These are phyloP conservation scores for Acanthiza pusilla DNA, from an alignment of 2,797 vertebrate species.

Conservation along the genomic window DNA sequence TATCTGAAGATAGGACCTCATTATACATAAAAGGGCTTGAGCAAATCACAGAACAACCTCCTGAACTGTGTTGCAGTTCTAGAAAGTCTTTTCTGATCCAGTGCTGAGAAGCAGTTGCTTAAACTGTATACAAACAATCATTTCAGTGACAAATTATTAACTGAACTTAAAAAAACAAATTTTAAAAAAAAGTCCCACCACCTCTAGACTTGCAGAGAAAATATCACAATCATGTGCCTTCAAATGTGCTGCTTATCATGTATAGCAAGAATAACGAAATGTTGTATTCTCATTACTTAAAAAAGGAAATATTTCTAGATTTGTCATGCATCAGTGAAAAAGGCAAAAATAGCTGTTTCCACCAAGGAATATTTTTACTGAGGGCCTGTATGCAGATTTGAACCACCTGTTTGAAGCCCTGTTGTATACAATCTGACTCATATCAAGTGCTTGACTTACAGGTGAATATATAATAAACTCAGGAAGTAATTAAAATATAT, in stretches of 20 bases:
- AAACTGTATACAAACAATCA: background rate
- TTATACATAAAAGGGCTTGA: background rate
- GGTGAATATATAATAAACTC: background rate
- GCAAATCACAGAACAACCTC: background rate
- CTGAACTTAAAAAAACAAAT: background rate
- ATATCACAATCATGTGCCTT: background rate
- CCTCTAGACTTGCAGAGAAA: background rate
- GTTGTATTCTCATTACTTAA: rapidly evolving
- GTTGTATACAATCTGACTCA: background rate
- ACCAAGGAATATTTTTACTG: background rate
- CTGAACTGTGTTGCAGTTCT: background rate
- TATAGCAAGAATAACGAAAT: background rate
- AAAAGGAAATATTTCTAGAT: background rate
- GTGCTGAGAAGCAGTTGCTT: background rate
- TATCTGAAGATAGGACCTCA: background rate
- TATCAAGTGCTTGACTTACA: background rate
- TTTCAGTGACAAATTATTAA: background rate
- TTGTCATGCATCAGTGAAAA: background rate
- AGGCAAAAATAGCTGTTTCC: background rate
- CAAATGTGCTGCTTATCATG: background rate
- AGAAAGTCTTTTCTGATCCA: background rate
- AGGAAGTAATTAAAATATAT: background rate
- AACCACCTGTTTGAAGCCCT: background rate
- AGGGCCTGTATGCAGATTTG: background rate
- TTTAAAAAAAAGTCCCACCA: rapidly evolving